These are phyloP conservation scores for Nemotelus nigrinus DNA, from an alignment of 2,888 invertebrate species.

Conservation along the genomic window DNA sequence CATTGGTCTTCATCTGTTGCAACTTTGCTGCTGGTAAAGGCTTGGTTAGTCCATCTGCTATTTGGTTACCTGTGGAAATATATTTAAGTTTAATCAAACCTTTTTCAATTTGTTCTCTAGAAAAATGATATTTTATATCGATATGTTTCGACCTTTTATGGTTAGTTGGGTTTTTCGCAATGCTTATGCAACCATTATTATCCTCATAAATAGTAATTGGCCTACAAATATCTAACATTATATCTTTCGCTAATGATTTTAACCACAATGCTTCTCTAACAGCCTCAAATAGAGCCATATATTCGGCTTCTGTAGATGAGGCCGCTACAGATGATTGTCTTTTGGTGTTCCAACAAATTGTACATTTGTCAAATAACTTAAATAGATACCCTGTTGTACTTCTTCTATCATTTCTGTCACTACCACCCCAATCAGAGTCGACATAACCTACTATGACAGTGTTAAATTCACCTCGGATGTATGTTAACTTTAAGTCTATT, in stretches of 20 bases:
- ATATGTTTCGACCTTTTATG: constrained; percentile 51
- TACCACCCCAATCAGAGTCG: no score
- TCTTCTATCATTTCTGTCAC: no score
- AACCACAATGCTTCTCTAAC: no score
- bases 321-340: no score
- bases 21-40: constrained; percentile 48
- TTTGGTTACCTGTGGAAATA: constrained; percentile 50
- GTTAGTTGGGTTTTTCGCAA: constrained; percentile 48
- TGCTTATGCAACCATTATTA: constrained; percentile 47
- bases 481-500: no score
- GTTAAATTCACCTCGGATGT: no score
- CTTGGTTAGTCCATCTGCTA: constrained; percentile 47
- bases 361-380: constrained; percentile 47
- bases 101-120: constrained; percentile 47
- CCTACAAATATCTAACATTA: constrained; percentile 6
- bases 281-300: no score
- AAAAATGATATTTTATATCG: constrained; percentile 44
- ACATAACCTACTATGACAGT: no score
- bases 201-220: constrained; percentile 42
- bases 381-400: no score
- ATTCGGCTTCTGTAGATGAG: no score
- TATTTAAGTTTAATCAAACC: constrained; percentile 43
- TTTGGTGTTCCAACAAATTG: no score
- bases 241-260: no score
- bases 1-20: background rate